Percentiles rank a stretch among this genome's conserved stretches.
Conservation (phyloP, 2,888 invertebrate genomes). For the Drosophila prostipennis region DNA sequence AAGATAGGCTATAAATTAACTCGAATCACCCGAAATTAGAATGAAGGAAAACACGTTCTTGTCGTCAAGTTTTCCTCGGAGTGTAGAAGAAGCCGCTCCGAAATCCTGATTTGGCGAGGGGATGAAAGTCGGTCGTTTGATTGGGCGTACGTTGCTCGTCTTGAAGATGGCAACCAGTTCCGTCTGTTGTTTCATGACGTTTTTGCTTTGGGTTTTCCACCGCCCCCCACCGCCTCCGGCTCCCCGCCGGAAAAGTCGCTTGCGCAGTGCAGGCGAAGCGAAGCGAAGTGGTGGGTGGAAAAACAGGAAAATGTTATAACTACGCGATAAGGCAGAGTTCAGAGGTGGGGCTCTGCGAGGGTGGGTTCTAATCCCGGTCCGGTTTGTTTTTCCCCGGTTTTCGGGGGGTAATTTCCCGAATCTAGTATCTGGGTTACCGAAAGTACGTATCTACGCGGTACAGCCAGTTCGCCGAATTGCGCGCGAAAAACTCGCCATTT, state of each 20-base stretch:
- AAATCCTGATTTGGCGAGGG: conserved; percentile 52
- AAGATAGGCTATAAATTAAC: conserved; percentile 46
- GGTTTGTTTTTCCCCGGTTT: conserved; percentile 15
- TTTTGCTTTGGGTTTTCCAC: conserved; percentile 33
- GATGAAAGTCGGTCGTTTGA: conserved; percentile 65
- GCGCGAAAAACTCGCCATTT: conserved; percentile 61
- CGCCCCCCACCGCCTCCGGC: neutral
- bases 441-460: conserved; percentile 44
- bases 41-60: conserved; percentile 45
- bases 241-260: conserved; percentile 38
- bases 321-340: conserved; percentile 22
- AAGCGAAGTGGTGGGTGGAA: conserved; percentile 17
- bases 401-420: conserved; percentile 13
- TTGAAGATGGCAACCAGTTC: conserved; percentile 73
- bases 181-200: conserved; percentile 39
- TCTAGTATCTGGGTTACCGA: conserved; percentile 34
- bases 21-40: conserved; percentile 36
- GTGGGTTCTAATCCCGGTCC: conserved; percentile 52
- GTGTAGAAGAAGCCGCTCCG: conserved; percentile 56
- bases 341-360: conserved; percentile 54
- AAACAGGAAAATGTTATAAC: conserved; percentile 41
- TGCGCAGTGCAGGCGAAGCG: conserved; percentile 22
- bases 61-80: conserved; percentile 45
- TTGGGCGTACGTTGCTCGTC: conserved; percentile 62
- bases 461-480: conserved; percentile 55